phyloP scores from a whole-genome alignment of 2,113 vertebrate genomes.

The Tachysurus fulvidraco region DNA sequence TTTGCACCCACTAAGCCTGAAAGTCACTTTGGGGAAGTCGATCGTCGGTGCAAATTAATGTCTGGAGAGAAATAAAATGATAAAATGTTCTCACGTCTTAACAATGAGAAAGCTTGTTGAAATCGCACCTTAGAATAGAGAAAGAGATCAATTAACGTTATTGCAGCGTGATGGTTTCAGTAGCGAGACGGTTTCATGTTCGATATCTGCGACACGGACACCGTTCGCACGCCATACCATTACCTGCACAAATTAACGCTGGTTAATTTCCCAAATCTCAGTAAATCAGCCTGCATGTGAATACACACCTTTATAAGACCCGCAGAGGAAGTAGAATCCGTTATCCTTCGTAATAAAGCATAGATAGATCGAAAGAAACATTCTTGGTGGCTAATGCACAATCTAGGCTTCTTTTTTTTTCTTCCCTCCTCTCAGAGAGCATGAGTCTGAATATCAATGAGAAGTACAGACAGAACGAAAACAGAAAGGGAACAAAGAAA shows the following conservation, averaged over 20 bases:
- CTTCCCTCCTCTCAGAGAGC: neutral
- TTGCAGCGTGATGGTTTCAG: too few relatives aligned
- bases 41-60: conserved; percentile 8
- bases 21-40: conserved; percentile 15
- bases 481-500: conserved; percentile 35
- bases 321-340: neutral
- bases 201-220: neutral
- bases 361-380: neutral
- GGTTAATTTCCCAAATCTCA: neutral
- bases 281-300: neutral
- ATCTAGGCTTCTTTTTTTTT: neutral
- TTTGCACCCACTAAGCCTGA: neutral
- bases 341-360: neutral
- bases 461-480: conserved; percentile 29
- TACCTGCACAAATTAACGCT: neutral
- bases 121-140: neutral
- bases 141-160: neutral
- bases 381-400: neutral
- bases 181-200: neutral
- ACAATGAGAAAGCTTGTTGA: neutral
- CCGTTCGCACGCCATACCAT: neutral
- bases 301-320: neutral
- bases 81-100: neutral
- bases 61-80: neutral
- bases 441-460: conserved; percentile 16